Percentiles rank a stretch among this genome's conserved stretches.
phyloP scores from a whole-genome alignment of 2,113 vertebrate genomes.

The Cyprinodon tularosa region DNA sequence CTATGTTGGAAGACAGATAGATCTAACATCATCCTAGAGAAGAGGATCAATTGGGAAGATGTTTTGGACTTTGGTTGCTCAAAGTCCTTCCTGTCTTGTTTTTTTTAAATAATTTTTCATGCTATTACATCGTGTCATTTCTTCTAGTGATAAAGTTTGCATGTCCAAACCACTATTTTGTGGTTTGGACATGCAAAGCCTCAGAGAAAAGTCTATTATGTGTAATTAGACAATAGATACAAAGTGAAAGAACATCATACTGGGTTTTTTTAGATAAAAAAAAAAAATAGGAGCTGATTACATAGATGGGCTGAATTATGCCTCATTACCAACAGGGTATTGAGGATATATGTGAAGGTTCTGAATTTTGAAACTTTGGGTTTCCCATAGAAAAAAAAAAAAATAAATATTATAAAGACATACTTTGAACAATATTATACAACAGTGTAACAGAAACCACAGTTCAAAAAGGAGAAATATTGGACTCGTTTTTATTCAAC shows the following conservation, averaged over 20 bases:
- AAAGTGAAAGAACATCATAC: conserved; percentile 1
- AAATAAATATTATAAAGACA: neutral
- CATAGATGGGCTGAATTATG: conserved; percentile 1
- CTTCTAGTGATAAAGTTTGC: conserved; percentile 34
- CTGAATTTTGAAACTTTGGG: neutral
- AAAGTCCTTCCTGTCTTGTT: conserved; percentile 34
- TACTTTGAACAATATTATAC: neutral
- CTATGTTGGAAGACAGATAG: neutral
- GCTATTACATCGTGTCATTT: conserved; percentile 35
- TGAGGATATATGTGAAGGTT: neutral
- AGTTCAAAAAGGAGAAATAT: neutral
- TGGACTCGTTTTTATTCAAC: too few species aligned
- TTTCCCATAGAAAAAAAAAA: neutral
- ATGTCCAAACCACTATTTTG: neutral
- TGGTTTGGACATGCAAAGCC: conserved; percentile 25
- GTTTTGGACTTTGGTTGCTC: conserved; percentile 39
- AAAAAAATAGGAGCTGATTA: conserved; percentile 10
- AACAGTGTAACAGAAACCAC: neutral
- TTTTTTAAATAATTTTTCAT: neutral
- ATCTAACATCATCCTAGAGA: conserved; percentile 10
- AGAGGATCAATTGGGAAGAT: conserved; percentile 34
- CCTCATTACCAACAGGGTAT: conserved; percentile 20
- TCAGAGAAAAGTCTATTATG: conserved; percentile 17
- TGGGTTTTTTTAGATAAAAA: conserved; percentile 33
- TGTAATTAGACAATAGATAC: conserved; percentile 62